phyloP scores from a whole-genome alignment of 92 coral and sea anemone species.

The Epizoanthus illoricatus region DNA sequence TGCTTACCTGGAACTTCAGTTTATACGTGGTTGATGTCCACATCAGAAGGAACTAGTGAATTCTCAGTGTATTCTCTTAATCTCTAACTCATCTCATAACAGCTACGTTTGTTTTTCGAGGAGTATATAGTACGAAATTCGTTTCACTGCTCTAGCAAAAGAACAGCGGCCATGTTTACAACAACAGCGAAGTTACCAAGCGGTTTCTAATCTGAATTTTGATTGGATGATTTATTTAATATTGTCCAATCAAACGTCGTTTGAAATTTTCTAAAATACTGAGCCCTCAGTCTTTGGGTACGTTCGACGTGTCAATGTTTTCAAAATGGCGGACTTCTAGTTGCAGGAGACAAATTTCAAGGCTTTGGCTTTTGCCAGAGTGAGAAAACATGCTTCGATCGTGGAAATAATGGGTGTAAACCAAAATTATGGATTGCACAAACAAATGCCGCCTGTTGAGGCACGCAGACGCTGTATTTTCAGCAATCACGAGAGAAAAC shows the following conservation, averaged over 20 bases:
- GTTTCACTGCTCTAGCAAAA: not conserved
- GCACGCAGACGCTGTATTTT: slow-evolving; percentile 71
- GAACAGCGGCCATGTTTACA: slow-evolving; percentile 16
- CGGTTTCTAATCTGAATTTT: not conserved
- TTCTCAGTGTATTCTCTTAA: not conserved
- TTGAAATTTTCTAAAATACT: slow-evolving; percentile 3
- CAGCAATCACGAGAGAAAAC: slow-evolving; percentile 82
- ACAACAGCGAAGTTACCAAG: slow-evolving; percentile 17
- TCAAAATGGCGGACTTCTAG: slow-evolving; percentile 73
- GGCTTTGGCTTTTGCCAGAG: too few species aligned
- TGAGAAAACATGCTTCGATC: too few species aligned
- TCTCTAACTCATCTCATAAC: not conserved
- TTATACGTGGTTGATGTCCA: not conserved
- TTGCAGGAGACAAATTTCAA: not conserved
- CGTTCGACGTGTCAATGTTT: slow-evolving; percentile 57
- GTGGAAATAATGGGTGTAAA: slow-evolving; percentile 48
- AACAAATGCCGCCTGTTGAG: slow-evolving; percentile 68
- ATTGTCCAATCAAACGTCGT: slow-evolving; percentile 45
- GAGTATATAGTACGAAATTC: not conserved
- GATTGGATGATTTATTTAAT: too few species aligned
- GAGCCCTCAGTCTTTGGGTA: slow-evolving; percentile 36
- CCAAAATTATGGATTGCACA: slow-evolving; percentile 80
- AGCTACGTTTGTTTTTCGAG: not conserved
- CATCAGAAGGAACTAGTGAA: not conserved
- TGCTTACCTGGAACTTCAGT: not conserved